Percentiles rank a stretch among this genome's conserved stretches.
These are phyloP conservation scores for Apodemia duryi DNA, from an alignment of 2,888 invertebrate genomes.

Conservation along the genomic window DNA sequence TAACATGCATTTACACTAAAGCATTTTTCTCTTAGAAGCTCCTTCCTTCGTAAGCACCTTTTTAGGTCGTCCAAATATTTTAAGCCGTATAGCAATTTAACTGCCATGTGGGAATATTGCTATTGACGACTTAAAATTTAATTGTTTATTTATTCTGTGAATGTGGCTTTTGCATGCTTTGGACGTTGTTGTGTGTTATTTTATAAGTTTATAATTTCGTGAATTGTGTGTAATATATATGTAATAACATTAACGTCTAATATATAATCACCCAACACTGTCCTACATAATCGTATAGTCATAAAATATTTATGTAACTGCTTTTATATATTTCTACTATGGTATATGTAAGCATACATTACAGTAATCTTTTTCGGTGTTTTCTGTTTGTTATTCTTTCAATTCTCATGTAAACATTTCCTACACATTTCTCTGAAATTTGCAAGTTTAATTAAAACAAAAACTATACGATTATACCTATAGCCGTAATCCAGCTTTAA, in stretches of 20 bases:
- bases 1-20: conserved; percentile 63
- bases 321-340: not conserved
- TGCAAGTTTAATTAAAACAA: too few relatives aligned
- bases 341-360: too few relatives aligned
- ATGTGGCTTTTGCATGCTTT: conserved; percentile 62
- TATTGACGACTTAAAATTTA: conserved; percentile 55
- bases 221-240: conserved; percentile 1
- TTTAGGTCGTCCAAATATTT: conserved; percentile 74
- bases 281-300: not conserved
- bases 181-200: conserved; percentile 50
- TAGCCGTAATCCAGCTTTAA: not conserved
- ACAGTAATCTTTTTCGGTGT: too few relatives aligned
- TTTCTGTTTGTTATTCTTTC: too few relatives aligned
- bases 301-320: not conserved
- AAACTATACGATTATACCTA: too few relatives aligned
- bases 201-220: conserved; percentile 17
- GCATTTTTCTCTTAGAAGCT: conserved; percentile 69
- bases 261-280: not conserved
- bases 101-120: conserved; percentile 13
- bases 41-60: conserved; percentile 78
- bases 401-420: too few relatives aligned
- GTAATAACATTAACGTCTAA: not conserved
- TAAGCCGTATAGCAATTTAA: conserved; percentile 40
- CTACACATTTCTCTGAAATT: too few relatives aligned
- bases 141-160: conserved; percentile 41